A percentile compares a stretch with the other conserved stretches of the same genome.
Evolutionary conservation across 2,888 invertebrate species (phyloP).

Genomic region (Zeuzera pyrina): DNA sequence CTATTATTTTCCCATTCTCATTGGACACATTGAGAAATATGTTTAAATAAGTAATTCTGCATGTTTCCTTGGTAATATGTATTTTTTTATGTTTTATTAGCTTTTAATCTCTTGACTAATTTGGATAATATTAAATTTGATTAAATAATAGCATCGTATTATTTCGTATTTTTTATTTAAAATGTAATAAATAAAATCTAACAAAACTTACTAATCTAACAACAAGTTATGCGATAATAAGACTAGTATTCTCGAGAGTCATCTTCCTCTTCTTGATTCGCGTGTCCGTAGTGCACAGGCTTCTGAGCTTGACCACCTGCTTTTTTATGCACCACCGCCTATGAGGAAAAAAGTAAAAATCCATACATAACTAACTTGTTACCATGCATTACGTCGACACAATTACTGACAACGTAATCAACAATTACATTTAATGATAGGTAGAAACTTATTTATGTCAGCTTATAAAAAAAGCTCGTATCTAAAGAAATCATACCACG

Average conservation of each 20-base stretch:
- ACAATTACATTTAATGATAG: conserved; percentile 5
- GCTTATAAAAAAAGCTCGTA: no score
- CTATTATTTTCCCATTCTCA: conserved; percentile 90
- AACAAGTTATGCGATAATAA: conserved; percentile 7
- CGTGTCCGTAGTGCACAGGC: conserved; percentile 46
- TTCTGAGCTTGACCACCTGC: conserved; percentile 38
- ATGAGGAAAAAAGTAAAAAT: conserved; percentile 16
- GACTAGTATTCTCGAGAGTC: conserved; percentile 60
- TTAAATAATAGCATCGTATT: conserved; percentile 8
- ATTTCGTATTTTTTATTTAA: conserved; percentile 7
- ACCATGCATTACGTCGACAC: conserved; percentile 5
- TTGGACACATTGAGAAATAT: conserved; percentile 74
- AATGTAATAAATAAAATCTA: conserved; percentile 16
- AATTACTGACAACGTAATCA: conserved; percentile 9
- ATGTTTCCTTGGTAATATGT: neutral
- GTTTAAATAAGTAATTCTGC: conserved; percentile 18
- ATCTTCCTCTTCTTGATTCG: conserved; percentile 36
- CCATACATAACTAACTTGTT: conserved; percentile 7
- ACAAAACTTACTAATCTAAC: conserved; percentile 9
- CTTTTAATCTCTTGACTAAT: neutral
- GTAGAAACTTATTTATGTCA: no score
- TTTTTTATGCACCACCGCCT: conserved; percentile 64
- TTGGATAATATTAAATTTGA: conserved; percentile 27
- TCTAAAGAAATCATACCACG: no score
- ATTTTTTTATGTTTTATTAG: neutral